Conservation (phyloP, 1,140 invertebrate genomes). For the Drosophila nikananu region DNA sequence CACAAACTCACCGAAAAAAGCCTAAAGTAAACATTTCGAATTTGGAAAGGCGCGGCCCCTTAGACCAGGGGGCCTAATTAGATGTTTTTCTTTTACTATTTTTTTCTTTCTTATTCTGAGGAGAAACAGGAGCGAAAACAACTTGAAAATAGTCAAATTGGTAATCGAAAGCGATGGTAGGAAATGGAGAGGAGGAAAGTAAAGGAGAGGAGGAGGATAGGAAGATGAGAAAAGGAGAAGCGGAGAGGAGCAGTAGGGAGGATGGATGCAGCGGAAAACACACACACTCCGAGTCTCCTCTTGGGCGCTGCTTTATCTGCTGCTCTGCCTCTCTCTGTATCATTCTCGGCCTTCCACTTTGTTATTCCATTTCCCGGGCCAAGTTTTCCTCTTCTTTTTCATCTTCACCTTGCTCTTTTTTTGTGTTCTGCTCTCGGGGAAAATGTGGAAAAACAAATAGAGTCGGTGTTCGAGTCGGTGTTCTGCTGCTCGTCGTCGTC, state of each 20-base stretch:
- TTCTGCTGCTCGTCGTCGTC: constrained; percentile 12
- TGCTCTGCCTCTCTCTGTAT: constrained; percentile 10
- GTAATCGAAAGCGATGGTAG: constrained; percentile 60
- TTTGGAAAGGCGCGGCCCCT: constrained; percentile 15
- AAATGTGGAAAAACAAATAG: constrained; percentile 74
- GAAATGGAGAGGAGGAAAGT: background rate
- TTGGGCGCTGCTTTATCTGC: constrained; percentile 14
- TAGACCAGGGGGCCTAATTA: constrained; percentile 29
- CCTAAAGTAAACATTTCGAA: constrained; percentile 30
- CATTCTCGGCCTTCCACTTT: constrained; percentile 40
- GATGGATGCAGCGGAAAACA: constrained; percentile 22
- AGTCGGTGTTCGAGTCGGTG: constrained; percentile 41
- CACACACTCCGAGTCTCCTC: constrained; percentile 23
- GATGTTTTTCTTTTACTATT: constrained; percentile 25
- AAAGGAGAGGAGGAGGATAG: too few species aligned
- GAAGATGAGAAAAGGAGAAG: background rate
- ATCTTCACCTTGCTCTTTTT: constrained; percentile 32
- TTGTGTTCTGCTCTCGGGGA: constrained; percentile 32
- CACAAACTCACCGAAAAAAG: constrained; percentile 9
- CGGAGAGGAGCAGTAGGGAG: background rate
- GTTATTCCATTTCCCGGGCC: constrained; percentile 38
- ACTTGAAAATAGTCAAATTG: constrained; percentile 78
- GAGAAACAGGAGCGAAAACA: constrained; percentile 58
- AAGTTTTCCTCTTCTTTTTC: constrained; percentile 42
- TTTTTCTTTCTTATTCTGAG: background rate